These are phyloP conservation scores for Eumerus sabulonum DNA, from an alignment of 2,888 invertebrate species.

Conservation along the genomic window DNA sequence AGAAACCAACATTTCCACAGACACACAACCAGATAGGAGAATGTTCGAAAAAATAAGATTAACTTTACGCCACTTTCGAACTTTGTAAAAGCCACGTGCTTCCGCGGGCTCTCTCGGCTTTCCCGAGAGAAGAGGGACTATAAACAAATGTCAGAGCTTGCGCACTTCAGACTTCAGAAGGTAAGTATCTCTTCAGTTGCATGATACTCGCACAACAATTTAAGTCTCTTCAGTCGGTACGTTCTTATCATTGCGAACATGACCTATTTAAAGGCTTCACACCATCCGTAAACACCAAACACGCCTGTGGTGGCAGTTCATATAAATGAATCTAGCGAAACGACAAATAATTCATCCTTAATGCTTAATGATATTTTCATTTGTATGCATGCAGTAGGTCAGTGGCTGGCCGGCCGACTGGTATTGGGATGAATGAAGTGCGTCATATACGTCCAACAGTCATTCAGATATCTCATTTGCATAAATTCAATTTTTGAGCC, in stretches of 20 bases:
- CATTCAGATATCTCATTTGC: conserved; percentile 67
- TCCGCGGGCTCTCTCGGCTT: conserved; percentile 4
- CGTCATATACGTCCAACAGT: not conserved
- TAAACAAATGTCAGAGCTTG: conserved; percentile 42
- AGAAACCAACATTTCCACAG: conserved; percentile 3
- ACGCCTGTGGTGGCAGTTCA: conserved; percentile 1
- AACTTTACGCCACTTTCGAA: conserved; percentile 38
- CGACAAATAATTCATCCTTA: conserved; percentile 72
- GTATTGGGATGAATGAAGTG: no score
- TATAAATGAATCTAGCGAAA: conserved; percentile 27
- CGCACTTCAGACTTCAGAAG: conserved; percentile 12
- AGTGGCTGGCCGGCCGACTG: no score
- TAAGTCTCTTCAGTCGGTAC: not conserved
- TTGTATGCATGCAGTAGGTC: conserved; percentile 33
- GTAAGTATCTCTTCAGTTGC: conserved; percentile 22
- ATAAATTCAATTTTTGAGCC: conserved; percentile 70
- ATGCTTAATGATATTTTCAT: conserved; percentile 72
- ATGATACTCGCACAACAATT: conserved; percentile 11
- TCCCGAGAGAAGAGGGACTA: conserved; percentile 7
- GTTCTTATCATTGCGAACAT: conserved; percentile 29
- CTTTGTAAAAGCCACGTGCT: conserved; percentile 41
- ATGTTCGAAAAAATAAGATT: conserved; percentile 32
- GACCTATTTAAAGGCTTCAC: conserved; percentile 27
- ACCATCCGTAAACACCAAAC: conserved; percentile 6
- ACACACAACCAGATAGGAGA: conserved; percentile 8